Evolutionary conservation across 2,113 vertebrate species (phyloP), one percentile per base, ranked within the genome.

Genomic region (Hippocampus barbouri): DNA sequence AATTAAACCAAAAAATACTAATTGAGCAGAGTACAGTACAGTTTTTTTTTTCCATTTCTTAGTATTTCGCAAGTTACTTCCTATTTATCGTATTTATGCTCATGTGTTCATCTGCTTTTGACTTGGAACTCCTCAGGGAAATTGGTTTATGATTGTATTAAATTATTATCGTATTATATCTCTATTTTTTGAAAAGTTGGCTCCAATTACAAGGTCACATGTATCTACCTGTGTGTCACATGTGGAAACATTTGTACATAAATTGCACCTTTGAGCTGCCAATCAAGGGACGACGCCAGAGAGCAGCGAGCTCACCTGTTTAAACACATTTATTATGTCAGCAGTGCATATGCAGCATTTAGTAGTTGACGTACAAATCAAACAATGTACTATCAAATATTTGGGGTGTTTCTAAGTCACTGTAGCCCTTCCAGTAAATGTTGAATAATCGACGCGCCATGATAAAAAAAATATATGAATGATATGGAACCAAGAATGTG

Each of bases 271-370:
- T 65, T 65, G 41, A 61, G 66, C 70, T 67, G 81, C 79, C 77
- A 82, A 43, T 81, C 73, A 68, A 34, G n/a, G 11, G 9, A 56
- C 9, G 10, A 23, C 10, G 20, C 53, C 53, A 56, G 53, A 9
- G n/a, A 34, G 15, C 16, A 61, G 59, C 21, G 2, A 41, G 34
- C 21, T 81, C 66, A 80, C 67, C 54, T 73, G 72, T 80, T 84
- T 79, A 84, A 90, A 89, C 84, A 80, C 71, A 72, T 68, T 89
- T 88, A 87, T 81, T 90, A 78, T 75, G 79, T 76, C 80, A 79
- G 82, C 80, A 79, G 83, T 87, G 81, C 79, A 82, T 84, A 72
- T 82, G 84, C 76, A 81, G 62, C 67, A 79, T 82, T 77, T 82
- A 82, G 75, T 83, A 73, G 76, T 83, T 84, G 61, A 82, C 61